Conservation (phyloP, 2,797 vertebrate genomes). For the Tadarida brasiliensis region DNA sequence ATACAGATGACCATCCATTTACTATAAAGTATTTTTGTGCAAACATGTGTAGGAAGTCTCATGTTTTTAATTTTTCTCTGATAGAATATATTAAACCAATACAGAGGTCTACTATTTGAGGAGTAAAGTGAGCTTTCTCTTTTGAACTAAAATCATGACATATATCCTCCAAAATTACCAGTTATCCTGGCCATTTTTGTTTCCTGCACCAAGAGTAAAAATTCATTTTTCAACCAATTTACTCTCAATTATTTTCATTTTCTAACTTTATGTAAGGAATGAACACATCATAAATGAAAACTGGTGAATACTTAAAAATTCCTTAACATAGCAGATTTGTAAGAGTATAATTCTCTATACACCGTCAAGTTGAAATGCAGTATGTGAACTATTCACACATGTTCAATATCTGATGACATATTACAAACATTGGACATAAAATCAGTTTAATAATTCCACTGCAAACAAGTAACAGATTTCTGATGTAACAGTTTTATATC, state of each 20-base stretch:
- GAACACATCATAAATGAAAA: background rate
- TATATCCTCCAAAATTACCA: background rate
- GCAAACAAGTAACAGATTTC: background rate
- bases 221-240: background rate
- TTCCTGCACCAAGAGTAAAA: background rate
- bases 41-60: background rate
- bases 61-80: background rate
- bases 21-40: background rate
- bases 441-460: background rate
- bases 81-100: background rate
- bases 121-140: background rate
- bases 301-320: background rate
- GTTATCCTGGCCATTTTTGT: background rate
- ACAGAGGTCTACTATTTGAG: background rate
- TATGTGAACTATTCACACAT: background rate
- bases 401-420: background rate
- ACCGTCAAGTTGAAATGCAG: background rate
- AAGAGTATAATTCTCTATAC: background rate
- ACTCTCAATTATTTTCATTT: background rate
- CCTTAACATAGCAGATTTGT: background rate
- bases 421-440: background rate
- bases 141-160: conserved; percentile 3
- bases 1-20: background rate
- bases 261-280: background rate
- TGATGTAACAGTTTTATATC: background rate